Percentiles rank a stretch among this genome's conserved stretches.
phyloP scores from a whole-genome alignment of 23 tunicate species.

The Clavelina lepadiformis region DNA sequence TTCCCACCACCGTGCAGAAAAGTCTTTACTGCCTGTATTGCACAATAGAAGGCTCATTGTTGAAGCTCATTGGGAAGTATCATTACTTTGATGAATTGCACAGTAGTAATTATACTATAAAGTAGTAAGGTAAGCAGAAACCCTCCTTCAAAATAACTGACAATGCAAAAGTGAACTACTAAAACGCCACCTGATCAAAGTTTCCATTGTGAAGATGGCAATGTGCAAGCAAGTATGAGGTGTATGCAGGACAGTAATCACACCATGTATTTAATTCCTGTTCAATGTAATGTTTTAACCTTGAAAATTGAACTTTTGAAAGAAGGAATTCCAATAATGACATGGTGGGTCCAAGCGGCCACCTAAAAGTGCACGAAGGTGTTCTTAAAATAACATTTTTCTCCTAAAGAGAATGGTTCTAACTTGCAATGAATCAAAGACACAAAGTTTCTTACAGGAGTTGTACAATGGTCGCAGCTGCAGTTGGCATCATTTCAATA shows the following conservation, averaged over 20 bases:
- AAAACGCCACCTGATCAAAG: too few relatives aligned
- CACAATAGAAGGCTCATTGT: too few relatives aligned
- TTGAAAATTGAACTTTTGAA: conserved; percentile 43
- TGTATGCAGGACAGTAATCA: conserved; percentile 47
- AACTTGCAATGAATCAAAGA: not conserved
- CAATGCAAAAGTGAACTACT: not conserved
- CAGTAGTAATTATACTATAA: not conserved
- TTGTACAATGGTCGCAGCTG: conserved; percentile 37
- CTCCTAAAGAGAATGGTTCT: not conserved
- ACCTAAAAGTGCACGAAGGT: conserved; percentile 5
- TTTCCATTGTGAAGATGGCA: conserved; percentile 71
- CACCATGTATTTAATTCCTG: conserved; percentile 43
- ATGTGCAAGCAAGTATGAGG: conserved; percentile 41
- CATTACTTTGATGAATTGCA: too few relatives aligned
- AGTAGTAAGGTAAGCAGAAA: not conserved
- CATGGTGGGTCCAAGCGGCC: conserved; percentile 80
- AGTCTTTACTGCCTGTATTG: conserved; percentile 50
- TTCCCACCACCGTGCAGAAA: conserved; percentile 40
- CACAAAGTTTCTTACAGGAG: conserved; percentile 33
- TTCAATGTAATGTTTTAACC: conserved; percentile 43
- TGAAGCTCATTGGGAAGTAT: too few relatives aligned
- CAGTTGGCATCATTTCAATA: conserved; percentile 13
- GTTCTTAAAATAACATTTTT: not conserved
- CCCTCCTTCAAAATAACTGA: not conserved
- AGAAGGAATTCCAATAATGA: conserved; percentile 63